These are phyloP conservation scores for Dromaius novaehollandiae DNA, from an alignment of 2,113 vertebrate genomes.

Conservation along the genomic window DNA sequence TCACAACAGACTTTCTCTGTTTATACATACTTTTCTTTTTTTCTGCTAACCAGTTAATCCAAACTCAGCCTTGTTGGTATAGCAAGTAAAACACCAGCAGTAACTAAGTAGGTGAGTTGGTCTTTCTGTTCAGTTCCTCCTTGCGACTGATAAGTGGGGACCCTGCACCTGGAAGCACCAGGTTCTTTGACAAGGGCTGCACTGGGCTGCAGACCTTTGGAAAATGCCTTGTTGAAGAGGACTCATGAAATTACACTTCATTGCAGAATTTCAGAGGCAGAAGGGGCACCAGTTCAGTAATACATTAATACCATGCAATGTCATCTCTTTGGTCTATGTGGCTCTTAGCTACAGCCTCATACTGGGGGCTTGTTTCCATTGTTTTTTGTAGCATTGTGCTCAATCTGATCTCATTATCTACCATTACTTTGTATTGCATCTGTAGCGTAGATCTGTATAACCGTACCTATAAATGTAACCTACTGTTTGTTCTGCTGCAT, in stretches of 20 bases:
- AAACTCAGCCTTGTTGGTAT: not conserved
- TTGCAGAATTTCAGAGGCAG: not conserved
- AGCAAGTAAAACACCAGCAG: not conserved
- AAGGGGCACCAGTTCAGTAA: not conserved
- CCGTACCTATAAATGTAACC: not conserved
- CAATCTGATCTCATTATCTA: not conserved
- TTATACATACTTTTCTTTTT: not conserved
- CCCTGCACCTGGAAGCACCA: not conserved
- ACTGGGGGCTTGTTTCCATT: not conserved
- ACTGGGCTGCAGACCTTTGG: rapidly evolving
- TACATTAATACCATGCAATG: not conserved
- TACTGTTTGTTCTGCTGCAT: not conserved
- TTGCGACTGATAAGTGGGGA: not conserved
- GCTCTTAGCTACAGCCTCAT: not conserved
- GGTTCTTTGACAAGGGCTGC: not conserved
- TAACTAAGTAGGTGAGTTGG: not conserved
- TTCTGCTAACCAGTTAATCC: not conserved
- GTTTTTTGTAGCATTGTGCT: not conserved
- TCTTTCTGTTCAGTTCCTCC: not conserved
- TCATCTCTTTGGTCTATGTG: not conserved
- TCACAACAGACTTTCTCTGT: not conserved
- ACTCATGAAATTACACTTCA: not conserved
- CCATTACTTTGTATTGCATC: not conserved
- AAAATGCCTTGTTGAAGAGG: not conserved
- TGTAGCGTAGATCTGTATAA: not conserved